phyloP scores from a whole-genome alignment of 2,797 vertebrate species.

The Dryobates pubescens region DNA sequence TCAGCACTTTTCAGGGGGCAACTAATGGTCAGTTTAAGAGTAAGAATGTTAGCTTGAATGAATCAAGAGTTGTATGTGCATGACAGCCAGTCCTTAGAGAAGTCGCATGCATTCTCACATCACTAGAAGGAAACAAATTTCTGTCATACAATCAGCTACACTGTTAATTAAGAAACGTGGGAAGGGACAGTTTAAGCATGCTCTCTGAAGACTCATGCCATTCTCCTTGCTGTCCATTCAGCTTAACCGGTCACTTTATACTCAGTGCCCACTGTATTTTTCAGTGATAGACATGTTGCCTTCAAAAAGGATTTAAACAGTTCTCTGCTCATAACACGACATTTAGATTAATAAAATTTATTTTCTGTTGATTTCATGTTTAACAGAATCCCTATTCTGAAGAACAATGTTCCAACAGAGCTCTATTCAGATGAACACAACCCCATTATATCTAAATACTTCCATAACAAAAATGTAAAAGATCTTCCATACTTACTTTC shows the following conservation, averaged over 20 bases:
- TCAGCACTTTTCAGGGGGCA: constrained; percentile 1
- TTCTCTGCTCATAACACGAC: background rate
- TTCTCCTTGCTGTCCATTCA: constrained; percentile 5
- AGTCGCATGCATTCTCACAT: background rate
- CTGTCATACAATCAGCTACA: background rate
- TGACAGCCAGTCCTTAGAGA: background rate
- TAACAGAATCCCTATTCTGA: background rate
- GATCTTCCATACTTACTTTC: constrained; percentile 90
- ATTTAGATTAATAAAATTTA: background rate
- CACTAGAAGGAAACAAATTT: constrained; percentile 15
- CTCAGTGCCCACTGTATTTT: background rate
- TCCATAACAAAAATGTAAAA: accelerated
- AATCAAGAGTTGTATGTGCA: background rate
- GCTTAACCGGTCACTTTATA: background rate
- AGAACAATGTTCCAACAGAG: background rate
- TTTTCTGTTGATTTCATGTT: background rate
- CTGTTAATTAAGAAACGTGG: constrained; percentile 4
- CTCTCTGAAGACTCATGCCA: background rate
- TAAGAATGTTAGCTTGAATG: background rate
- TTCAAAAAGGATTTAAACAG: constrained; percentile 1
- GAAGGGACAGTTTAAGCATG: constrained; percentile 1
- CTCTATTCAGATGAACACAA: background rate
- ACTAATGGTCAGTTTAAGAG: background rate
- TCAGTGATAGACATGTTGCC: background rate
- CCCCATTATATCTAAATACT: background rate